phyloP scores from a whole-genome alignment of 2,113 vertebrate genomes.

The Clarias batrachus region DNA sequence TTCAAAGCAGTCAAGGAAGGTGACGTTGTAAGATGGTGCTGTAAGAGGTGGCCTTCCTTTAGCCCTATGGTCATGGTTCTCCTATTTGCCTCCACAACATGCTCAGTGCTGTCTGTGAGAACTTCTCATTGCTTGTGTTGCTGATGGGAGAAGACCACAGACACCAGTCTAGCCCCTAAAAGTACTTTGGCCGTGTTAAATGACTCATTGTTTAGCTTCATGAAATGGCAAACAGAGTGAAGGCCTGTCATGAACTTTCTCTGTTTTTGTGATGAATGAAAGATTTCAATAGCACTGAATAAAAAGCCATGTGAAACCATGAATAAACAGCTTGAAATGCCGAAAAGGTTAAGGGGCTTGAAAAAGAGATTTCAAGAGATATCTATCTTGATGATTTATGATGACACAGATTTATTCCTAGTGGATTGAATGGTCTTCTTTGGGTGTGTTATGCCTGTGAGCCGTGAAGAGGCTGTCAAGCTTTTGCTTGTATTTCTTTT shows the following conservation, averaged over 20 bases:
- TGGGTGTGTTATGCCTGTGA: constrained; percentile 34
- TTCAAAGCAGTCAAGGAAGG: background rate
- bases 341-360: constrained; percentile 4
- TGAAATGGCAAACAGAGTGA: constrained; percentile 28
- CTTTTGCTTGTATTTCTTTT: constrained; percentile 28
- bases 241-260: constrained; percentile 13
- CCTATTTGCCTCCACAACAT: background rate
- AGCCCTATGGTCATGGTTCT: background rate
- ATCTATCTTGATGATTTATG: constrained; percentile 30
- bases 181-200: constrained; percentile 8
- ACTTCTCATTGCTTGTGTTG: constrained; percentile 22
- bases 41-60: constrained; percentile 9
- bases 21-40: background rate
- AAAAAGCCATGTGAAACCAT: background rate
- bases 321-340: background rate
- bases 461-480: constrained; percentile 39
- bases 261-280: constrained; percentile 23
- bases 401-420: constrained; percentile 40
- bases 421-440: constrained; percentile 34
- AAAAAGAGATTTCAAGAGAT: constrained; percentile 1
- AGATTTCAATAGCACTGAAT: constrained; percentile 28
- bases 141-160: constrained; percentile 15
- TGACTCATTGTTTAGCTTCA: constrained; percentile 41
- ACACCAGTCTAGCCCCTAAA: constrained; percentile 10
- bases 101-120: background rate